Evolutionary conservation across 2,888 invertebrate genomes (phyloP), one percentile per base, ranked within the genome.

Genomic region (Drosophila merina): DNA sequence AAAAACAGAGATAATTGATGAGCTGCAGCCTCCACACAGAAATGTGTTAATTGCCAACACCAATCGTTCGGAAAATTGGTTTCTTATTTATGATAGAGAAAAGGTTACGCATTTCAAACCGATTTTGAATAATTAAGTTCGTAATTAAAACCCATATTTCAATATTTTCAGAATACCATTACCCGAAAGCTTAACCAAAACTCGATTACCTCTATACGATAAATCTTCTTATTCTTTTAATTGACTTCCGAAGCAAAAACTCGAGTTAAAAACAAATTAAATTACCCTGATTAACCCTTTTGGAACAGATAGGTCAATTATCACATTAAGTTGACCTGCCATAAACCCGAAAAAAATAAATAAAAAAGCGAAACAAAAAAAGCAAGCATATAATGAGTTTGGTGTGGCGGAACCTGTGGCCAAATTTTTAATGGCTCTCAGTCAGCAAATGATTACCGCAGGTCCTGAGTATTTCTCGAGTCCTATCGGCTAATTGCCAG

Each of bases 401-500:
- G 50, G 47, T 14, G 47, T 72, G 31, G 28, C 38, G 25, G n/a
- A 44, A 14, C 30, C 30, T 14, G 12, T 5, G 49, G 50, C 8
- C 40, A 26, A 12, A 20, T 42, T 69, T 69, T 60, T 69, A 47
- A 69, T 69, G 42, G 63, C 52, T 72, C 52, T 63, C 52, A 51
- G 73, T 69, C 73, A 54, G 51, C 48, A 58, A 79, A 86, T 83
- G 63, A 79, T 85, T 75, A 67, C 56, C 57, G 42, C 26, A 57
- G 66, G 81, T 79, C 33, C 57, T 26, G 25, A 48, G 30, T 45
- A 48, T 42, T 55, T 50, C 36, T 57, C 56, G 12, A 14, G 42
- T 31, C 57, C 69, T 82, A 86, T 86, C 75, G 69, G 64, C 68
- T 88, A 88, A 88, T 86, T 81, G 85, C 82, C 72, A 66, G 66